Conservation (phyloP, 1,140 invertebrate species). For the Proales similis region DNA sequence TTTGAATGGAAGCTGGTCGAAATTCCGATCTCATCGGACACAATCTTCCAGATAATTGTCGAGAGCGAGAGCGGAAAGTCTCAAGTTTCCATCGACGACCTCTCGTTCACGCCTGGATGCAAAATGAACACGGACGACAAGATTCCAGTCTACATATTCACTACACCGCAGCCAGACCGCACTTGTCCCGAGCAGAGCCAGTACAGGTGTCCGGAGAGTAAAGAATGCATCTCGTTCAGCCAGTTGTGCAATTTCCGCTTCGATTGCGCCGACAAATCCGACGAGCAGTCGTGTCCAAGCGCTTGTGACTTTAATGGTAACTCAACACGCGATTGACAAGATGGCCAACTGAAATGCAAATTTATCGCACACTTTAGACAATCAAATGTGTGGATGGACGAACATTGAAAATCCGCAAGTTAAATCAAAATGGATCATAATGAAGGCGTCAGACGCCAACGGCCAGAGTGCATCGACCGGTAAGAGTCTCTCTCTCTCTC, state of each 20-base stretch:
- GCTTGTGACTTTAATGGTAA: slow-evolving; percentile 34
- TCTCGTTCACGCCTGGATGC: slow-evolving; percentile 44
- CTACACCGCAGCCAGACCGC: slow-evolving; percentile 1
- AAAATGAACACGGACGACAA: slow-evolving; percentile 10
- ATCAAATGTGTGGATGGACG: too few relatives aligned
- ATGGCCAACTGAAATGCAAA: too few relatives aligned
- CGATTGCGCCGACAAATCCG: slow-evolving; percentile 46
- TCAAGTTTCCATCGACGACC: slow-evolving; percentile 46
- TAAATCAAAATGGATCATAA: too few relatives aligned
- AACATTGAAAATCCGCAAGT: too few relatives aligned
- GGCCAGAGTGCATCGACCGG: too few relatives aligned
- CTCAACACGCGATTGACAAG: too few relatives aligned
- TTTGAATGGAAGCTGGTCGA: slow-evolving; percentile 28
- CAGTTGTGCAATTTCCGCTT: slow-evolving; percentile 46
- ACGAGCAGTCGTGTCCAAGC: slow-evolving; percentile 46
- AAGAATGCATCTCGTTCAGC: slow-evolving; percentile 40
- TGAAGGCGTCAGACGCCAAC: too few relatives aligned
- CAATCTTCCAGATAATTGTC: slow-evolving; percentile 23
- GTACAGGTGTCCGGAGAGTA: slow-evolving; percentile 21
- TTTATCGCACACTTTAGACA: too few relatives aligned
- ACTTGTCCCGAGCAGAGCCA: slow-evolving; percentile 6
- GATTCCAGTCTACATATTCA: slow-evolving; percentile 22
- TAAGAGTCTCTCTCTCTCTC: too few relatives aligned
- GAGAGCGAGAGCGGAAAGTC: slow-evolving; percentile 13
- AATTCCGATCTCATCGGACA: slow-evolving; percentile 3